These are phyloP conservation scores for Nanorana parkeri DNA, from an alignment of 2,113 vertebrate species.

Conservation along the genomic window DNA sequence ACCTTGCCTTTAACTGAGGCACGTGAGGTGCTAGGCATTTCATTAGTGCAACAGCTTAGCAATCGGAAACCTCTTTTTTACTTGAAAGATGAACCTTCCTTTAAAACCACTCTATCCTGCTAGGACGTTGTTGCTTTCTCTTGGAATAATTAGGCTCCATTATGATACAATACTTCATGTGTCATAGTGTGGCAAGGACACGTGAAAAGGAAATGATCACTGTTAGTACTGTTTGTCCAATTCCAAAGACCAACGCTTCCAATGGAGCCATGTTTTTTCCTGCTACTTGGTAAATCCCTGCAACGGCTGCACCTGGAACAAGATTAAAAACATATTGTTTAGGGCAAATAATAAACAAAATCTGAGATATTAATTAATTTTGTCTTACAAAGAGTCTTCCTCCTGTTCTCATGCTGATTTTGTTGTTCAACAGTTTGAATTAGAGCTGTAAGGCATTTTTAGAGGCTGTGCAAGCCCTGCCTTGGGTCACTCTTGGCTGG, in stretches of 20 bases:
- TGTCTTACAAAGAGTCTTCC: too few species aligned
- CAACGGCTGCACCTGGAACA: slow-evolving; percentile 88
- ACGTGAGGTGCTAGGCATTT: slow-evolving; percentile 72
- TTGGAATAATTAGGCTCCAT: slow-evolving; percentile 56
- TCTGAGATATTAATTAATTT: too few species aligned
- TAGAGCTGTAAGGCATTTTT: too few species aligned
- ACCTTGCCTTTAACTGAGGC: slow-evolving; percentile 70
- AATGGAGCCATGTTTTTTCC: slow-evolving; percentile 96
- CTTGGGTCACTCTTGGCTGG: too few species aligned
- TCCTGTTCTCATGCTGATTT: too few species aligned
- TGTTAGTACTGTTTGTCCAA: slow-evolving; percentile 91
- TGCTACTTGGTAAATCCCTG: slow-evolving; percentile 93
- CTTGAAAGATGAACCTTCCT: slow-evolving; percentile 42
- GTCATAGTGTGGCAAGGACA: slow-evolving; percentile 93
- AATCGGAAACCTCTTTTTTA: slow-evolving; percentile 68
- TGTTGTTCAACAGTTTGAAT: too few species aligned
- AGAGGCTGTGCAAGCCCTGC: too few species aligned
- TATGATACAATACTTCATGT: slow-evolving; percentile 56
- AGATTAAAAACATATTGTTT: background rate
- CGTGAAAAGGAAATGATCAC: slow-evolving; percentile 94
- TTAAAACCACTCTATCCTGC: slow-evolving; percentile 12
- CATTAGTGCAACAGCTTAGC: slow-evolving; percentile 68
- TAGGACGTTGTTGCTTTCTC: too few species aligned
- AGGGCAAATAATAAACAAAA: background rate
- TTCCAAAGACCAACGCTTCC: slow-evolving; percentile 93